These are phyloP conservation scores for Cydia pomonella DNA, from an alignment of 1,140 invertebrate genomes.

Conservation along the genomic window DNA sequence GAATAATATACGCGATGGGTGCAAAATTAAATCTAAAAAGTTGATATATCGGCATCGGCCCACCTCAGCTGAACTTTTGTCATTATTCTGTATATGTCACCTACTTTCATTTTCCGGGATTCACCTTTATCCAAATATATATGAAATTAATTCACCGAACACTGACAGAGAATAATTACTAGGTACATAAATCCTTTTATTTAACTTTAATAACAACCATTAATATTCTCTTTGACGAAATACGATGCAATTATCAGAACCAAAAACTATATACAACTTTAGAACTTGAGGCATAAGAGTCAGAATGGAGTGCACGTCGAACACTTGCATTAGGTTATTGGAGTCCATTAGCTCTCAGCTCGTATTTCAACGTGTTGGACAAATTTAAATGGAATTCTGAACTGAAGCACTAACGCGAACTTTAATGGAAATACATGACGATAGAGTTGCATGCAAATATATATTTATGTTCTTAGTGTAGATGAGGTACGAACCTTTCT, in stretches of 20 bases:
- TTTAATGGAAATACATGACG: background rate
- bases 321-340: background rate
- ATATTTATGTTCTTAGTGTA: background rate
- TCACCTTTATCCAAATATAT: too few species aligned
- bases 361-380: constrained; percentile 3
- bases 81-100: too few species aligned
- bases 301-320: background rate
- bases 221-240: background rate
- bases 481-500: too few species aligned
- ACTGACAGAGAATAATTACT: too few species aligned
- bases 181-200: too few species aligned
- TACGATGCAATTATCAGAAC: background rate
- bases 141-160: too few species aligned
- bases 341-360: background rate
- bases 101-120: too few species aligned
- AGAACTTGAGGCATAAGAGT: background rate
- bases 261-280: background rate
- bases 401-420: background rate
- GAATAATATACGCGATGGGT: too few species aligned
- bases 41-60: too few species aligned
- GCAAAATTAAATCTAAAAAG: too few species aligned
- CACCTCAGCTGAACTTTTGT: too few species aligned
- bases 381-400: constrained; percentile 1
- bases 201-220: background rate
- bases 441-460: background rate